phyloP scores from a whole-genome alignment of 1,140 invertebrate species.

The Bathynomus jamesi region DNA sequence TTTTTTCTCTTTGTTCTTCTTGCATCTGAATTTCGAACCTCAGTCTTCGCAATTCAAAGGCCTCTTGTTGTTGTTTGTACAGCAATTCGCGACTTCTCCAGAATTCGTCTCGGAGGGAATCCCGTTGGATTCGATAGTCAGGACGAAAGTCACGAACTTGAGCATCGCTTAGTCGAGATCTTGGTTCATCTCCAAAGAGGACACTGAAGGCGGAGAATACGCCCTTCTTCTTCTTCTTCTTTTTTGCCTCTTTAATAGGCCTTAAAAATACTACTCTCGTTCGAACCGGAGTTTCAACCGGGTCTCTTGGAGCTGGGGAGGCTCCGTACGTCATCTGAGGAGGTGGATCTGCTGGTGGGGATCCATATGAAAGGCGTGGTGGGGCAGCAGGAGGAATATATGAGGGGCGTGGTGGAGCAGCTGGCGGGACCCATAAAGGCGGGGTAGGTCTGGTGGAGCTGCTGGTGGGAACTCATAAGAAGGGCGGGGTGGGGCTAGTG shows the following conservation, averaged over 20 bases:
- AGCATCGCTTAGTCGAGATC: background rate
- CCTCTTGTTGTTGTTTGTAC: background rate
- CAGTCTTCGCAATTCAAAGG: background rate
- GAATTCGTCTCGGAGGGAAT: background rate
- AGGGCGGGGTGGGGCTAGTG: background rate
- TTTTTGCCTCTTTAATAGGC: background rate
- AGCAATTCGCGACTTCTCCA: background rate
- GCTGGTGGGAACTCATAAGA: too few species aligned
- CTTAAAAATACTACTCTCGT: background rate
- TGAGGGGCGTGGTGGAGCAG: background rate
- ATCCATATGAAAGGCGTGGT: background rate
- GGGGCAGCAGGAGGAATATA: background rate
- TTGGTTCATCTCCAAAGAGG: background rate
- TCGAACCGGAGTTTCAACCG: background rate
- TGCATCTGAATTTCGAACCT: background rate
- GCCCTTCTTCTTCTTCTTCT: background rate
- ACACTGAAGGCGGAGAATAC: too few species aligned
- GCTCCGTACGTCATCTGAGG: background rate
- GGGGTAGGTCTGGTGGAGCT: background rate
- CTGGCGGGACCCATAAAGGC: background rate
- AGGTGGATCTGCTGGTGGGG: background rate
- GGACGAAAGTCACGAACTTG: background rate
- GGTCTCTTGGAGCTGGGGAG: background rate
- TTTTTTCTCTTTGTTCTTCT: background rate
- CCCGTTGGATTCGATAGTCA: background rate